Percentiles rank a stretch among this genome's conserved stretches.
Evolutionary conservation across 1,140 invertebrate species (phyloP).

Genomic region (Danaus melanippus): DNA sequence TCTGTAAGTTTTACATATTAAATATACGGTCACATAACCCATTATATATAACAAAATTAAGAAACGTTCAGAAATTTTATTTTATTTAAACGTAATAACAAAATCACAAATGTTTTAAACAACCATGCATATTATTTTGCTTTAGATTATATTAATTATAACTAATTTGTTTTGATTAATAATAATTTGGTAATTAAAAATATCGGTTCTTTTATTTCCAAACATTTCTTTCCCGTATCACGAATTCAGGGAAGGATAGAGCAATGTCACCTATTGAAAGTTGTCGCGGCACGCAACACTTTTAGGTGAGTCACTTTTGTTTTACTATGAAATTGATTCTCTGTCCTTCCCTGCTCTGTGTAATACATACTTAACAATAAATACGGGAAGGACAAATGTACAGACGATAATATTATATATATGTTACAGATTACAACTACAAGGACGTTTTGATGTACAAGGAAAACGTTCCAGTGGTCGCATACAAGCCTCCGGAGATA

Average conservation of each 20-base stretch:
- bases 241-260: slow-evolving; percentile 64
- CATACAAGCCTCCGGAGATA: slow-evolving; percentile 47
- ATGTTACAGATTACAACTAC: slow-evolving; percentile 56
- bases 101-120: too few species aligned
- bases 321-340: slow-evolving; percentile 41
- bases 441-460: slow-evolving; percentile 29
- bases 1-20: too few species aligned
- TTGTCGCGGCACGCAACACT: slow-evolving; percentile 58
- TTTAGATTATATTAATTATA: too few species aligned
- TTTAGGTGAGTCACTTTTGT: slow-evolving; percentile 61
- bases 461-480: slow-evolving; percentile 30
- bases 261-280: slow-evolving; percentile 65
- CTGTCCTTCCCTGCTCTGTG: slow-evolving; percentile 62
- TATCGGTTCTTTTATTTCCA: slow-evolving; percentile 29
- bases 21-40: too few species aligned
- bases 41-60: too few species aligned
- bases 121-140: too few species aligned
- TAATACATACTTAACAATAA: not conserved
- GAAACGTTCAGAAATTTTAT: not conserved
- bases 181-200: slow-evolving; percentile 4
- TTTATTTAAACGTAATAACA: not conserved
- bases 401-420: too few species aligned
- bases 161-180: slow-evolving; percentile 5
- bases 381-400: slow-evolving; percentile 61
- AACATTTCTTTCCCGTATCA: slow-evolving; percentile 54